These are phyloP conservation scores for Hydrolagus affinis DNA, from an alignment of 2,113 vertebrate genomes.

Conservation along the genomic window DNA sequence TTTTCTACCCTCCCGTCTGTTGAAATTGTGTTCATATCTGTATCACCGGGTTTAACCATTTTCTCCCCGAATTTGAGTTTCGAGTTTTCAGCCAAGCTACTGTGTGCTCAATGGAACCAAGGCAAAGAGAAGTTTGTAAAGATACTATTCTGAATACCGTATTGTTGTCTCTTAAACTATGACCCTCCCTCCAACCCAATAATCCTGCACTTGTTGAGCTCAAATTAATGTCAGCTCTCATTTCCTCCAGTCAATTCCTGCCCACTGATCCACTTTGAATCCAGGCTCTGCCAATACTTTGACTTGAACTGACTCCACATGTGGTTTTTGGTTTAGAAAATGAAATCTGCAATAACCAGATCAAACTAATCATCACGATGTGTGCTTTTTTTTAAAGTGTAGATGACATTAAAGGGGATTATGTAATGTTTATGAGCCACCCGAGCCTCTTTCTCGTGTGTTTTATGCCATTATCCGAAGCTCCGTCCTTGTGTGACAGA, in stretches of 20 bases:
- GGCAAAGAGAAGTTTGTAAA: neutral
- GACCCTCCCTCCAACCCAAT: neutral
- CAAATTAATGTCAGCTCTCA: neutral
- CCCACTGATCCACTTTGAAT: neutral
- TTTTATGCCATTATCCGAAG: neutral
- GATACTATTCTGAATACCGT: neutral
- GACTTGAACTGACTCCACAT: neutral
- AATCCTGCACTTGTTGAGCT: neutral
- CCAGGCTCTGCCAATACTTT: neutral
- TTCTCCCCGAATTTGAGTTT: conserved; percentile 13
- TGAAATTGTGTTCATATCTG: conserved; percentile 26
- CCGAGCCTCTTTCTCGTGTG: neutral
- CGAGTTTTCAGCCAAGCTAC: neutral
- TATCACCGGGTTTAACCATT: conserved; percentile 11
- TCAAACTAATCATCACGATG: neutral
- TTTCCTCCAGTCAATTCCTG: neutral
- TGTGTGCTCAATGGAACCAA: neutral
- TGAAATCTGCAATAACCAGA: neutral
- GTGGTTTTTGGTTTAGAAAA: neutral
- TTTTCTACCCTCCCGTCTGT: neutral
- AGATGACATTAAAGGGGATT: neutral
- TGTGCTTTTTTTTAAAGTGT: too few species aligned
- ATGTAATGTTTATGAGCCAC: conserved; percentile 1
- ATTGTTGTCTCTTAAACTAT: too few species aligned
- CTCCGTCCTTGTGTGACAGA: too few species aligned